Base-by-base conservation (phyloP, 2,113 vertebrate species). In the Ageneiosus marmoratus region DNA sequence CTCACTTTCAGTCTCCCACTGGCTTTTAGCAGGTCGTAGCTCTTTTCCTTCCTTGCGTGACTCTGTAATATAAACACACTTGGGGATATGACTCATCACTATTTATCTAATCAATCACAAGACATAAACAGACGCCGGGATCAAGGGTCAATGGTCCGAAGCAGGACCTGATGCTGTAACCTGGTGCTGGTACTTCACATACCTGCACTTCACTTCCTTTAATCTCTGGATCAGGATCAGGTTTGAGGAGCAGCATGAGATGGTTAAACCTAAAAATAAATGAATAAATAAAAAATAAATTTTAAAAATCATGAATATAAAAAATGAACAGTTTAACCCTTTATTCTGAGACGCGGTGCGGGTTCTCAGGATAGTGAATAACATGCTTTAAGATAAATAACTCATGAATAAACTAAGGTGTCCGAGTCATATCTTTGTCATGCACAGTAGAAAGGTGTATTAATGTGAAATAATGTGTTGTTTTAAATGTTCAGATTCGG, bases 21-120 rank as follows among this genome's bases (percentile, higher is more conserved):
- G 90, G 91, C 91, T 90, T 92, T 91, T 90, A 91, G 90, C 91
- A 92, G 91, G 93, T 91, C 92, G 84, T 92, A 89, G 90, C 91
- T 93, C 90, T 91, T 93, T 93, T 94, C 92, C 93, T 93, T 94
- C 94, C 92, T 93, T 92, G 93, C 91, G 91, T 93, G 92, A 93
- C 92, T 92, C 89, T 50, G 58, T 85, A 92, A 91, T 90, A 86
- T 93, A 93, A 93, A 94, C 93, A 94, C 89, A 88, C 84, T 82
- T 55, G 83, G 88, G 90, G 86, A 90, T 90, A 90, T 92, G 93
- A 93, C 92, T 93, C 92, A 93, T 93, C 92, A 93, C 92, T 92
- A 92, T 91, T 92, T 93, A 89, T 92, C 89, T 92, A 90, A 91
- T 94, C 90, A 90, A 93, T 80, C 87, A 87, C 89, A 89, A 91